Evolutionary conservation across 1,140 invertebrate species (phyloP).

Genomic region (Chironomus striatipennis): DNA sequence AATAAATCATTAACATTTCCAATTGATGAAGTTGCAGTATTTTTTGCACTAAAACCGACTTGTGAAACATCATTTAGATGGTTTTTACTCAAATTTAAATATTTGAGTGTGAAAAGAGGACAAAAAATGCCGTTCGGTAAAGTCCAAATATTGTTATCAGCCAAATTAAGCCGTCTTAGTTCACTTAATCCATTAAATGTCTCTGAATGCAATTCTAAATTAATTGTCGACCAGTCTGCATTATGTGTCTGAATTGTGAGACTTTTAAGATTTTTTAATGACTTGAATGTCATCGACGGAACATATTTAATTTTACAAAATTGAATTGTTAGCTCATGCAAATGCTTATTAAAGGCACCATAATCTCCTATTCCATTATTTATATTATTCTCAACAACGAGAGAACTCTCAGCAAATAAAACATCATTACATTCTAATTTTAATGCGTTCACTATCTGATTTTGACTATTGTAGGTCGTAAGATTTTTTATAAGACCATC

Average conservation of each 20-base stretch:
- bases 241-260: conserved; percentile 81
- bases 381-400: conserved; percentile 34
- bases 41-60: conserved; percentile 60
- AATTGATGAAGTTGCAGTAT: not conserved
- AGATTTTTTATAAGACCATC: conserved; percentile 59
- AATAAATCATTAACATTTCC: conserved; percentile 27
- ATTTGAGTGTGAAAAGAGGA: conserved; percentile 62
- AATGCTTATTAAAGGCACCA: conserved; percentile 22
- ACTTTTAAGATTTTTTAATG: conserved; percentile 69
- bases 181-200: conserved; percentile 64
- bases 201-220: conserved; percentile 63
- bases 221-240: conserved; percentile 78
- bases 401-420: conserved; percentile 65
- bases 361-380: not conserved
- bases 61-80: conserved; percentile 65
- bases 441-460: conserved; percentile 57
- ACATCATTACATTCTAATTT: conserved; percentile 70
- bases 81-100: conserved; percentile 73
- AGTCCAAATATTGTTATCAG: conserved; percentile 78
- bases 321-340: conserved; percentile 76
- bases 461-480: conserved; percentile 44
- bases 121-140: conserved; percentile 77
- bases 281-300: conserved; percentile 72
- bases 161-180: conserved; percentile 71
- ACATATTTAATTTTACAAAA: conserved; percentile 85